Conservation (phyloP, 2,888 invertebrate species). For the Lasiommata megera region DNA sequence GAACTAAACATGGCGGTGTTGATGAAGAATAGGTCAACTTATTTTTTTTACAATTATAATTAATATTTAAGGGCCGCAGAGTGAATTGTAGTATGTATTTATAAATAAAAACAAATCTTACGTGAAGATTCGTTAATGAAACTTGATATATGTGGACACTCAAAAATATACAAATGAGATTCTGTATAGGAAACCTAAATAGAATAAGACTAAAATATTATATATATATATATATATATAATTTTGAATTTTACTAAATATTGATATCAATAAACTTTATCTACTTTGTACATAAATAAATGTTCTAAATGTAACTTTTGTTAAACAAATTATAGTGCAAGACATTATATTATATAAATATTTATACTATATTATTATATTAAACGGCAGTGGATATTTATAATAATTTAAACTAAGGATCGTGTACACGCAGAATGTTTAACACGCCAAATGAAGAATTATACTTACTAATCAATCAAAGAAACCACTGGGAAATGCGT, state of each 20-base stretch:
- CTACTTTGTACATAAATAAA: conserved; percentile 1
- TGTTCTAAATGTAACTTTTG: not conserved
- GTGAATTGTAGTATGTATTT: too few species aligned
- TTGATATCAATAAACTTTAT: not conserved
- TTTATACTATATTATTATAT: not conserved
- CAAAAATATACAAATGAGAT: not conserved
- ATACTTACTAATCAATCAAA: too few species aligned
- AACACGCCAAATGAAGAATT: too few species aligned
- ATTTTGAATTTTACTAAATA: not conserved
- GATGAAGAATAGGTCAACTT: too few species aligned
- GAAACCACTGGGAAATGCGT: too few species aligned
- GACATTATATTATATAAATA: not conserved
- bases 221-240: too few species aligned
- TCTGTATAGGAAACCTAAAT: not conserved
- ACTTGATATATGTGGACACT: too few species aligned
- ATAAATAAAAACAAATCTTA: too few species aligned
- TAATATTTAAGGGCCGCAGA: too few species aligned
- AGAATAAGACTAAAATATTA: not conserved
- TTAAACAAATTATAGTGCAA: not conserved
- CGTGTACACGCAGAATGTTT: too few species aligned
- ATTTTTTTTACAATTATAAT: too few species aligned
- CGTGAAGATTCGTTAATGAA: too few species aligned
- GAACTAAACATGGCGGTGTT: not conserved
- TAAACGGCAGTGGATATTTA: not conserved
- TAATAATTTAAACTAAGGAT: not conserved